These are phyloP conservation scores for Ochropleura plecta DNA, from an alignment of 2,888 invertebrate genomes.

Conservation along the genomic window DNA sequence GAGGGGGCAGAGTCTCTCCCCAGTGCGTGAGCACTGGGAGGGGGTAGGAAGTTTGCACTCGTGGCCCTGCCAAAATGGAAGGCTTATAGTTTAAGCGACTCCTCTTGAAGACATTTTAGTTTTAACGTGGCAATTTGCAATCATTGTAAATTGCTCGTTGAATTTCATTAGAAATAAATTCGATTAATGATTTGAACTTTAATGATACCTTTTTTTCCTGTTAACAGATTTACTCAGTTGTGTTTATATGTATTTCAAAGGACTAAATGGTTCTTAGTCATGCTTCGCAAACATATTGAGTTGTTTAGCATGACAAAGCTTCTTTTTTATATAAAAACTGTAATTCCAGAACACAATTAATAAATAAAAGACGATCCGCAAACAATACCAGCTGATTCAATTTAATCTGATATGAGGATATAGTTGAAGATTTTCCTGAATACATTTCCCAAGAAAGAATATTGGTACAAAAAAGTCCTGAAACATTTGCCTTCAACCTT, in stretches of 20 bases:
- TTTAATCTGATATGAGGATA: constrained; percentile 21
- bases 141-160: constrained; percentile 41
- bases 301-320: not conserved
- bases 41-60: constrained; percentile 79
- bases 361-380: constrained; percentile 8
- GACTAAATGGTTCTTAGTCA: not conserved
- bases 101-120: constrained; percentile 60
- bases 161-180: constrained; percentile 48
- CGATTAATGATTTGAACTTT: constrained; percentile 4
- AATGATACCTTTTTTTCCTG: not conserved
- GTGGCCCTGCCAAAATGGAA: constrained; percentile 74
- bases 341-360: not conserved
- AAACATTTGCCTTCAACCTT: constrained; percentile 21
- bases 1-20: constrained; percentile 62
- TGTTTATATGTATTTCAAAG: not conserved
- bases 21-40: constrained; percentile 69
- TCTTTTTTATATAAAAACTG: not conserved
- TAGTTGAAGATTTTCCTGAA: not conserved
- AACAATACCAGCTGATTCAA: constrained; percentile 40
- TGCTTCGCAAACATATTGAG: not conserved
- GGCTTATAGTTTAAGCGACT: constrained; percentile 71
- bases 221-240: not conserved
- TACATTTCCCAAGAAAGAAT: not conserved
- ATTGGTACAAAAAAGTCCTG: not conserved
- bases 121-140: constrained; percentile 60